Evolutionary conservation across 2,888 invertebrate species (phyloP), one percentile per base, ranked within the genome.

Genomic region (Lingula anatina): DNA sequence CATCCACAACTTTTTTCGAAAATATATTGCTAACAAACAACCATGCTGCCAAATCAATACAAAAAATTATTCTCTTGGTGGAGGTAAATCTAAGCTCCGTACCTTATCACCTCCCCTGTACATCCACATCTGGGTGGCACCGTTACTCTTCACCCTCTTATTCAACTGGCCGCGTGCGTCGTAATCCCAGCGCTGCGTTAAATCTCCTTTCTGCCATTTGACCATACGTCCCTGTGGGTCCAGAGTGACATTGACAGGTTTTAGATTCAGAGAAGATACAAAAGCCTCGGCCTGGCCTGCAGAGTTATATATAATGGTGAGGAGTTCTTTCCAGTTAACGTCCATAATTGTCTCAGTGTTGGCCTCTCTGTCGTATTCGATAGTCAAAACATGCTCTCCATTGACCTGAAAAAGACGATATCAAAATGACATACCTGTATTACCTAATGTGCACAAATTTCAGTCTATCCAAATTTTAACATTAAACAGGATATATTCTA

Each of bases 191-290:
- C 86, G 88, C 51, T 87, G 93, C 66, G 87, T 88, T 5, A 94
- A 81, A 55, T 90, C 88, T 24, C 93, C 94, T 89, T 93, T 93
- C 69, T 87, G 87, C 92, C 93, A 93, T 26, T 88, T 87, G 65
- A 89, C 89, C 31, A 94, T 85, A 57, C 92, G 84, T 70, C 92
- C 92, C 70, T 90, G 91, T 12, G 61, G 59, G 57, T 93, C 93
- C 71, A 94, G 94, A 2, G 90, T 88, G 65, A 94, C 86, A 68
- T 90, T 93, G 18, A 95, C 48, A 36, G 62, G 51, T 38, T 66
- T 60, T 49, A 66, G 66, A 42, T 59, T 59, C 43, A 59, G 64
- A 42, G 60, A 60, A 9, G 68, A 69, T 28, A 67, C 57, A 59
- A 68, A 66, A 56, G 61, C 61, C 41, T 89, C 81, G n/a, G 94